Base-by-base conservation (phyloP, 23 tunicate species). In the Phallusia fumigata region DNA sequence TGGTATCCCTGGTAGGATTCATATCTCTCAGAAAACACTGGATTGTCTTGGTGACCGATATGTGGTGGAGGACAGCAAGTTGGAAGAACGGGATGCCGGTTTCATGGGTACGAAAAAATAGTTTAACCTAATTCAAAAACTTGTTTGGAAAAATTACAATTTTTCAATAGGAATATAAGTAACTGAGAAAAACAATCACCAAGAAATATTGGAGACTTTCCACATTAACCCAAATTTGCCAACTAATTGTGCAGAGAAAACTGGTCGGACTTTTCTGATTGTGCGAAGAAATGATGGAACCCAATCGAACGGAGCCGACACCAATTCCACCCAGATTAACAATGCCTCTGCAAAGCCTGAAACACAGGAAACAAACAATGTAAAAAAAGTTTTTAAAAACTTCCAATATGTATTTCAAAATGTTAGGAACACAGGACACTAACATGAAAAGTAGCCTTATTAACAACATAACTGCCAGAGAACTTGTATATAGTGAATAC, bases 1-100 rank as follows among this genome's bases (percentile, higher is more conserved):
- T 80, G 99, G 99, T 12, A 85, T 92, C 0, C 99, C 99, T 22
- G 99, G 99, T 0, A 82, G 93, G 22, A 86, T 97, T 32, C 99
- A 97, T 81, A 92, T 97, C 50, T 86, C 95, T 1, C 83, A 94
- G 65, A 64, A 85, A 28, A 97, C 99, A 0, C 73, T 85, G 53
- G 81, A 80, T 5, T 97, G 92, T 64, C 77, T 87, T 15, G 80
- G 76, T 33, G 84, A 83, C 64, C 51, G 82, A 50, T 92, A 88
- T 73, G 82, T 53, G 24, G 84, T 92, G 12, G 99, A 97, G 64
- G 96, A 96, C 52, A 95, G 93, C 58, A 83, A 88, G 32, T 75
- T 88, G 18, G 90, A 93, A 52, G 90, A 88, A 34, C 80, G 98
- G 40, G 86, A 79, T 53, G 47, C 47, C 1, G 80, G 35, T 15